Percentiles rank a stretch among this genome's conserved stretches.
phyloP scores from a whole-genome alignment of 2,113 vertebrate genomes.

The Catharus fuscescens region DNA sequence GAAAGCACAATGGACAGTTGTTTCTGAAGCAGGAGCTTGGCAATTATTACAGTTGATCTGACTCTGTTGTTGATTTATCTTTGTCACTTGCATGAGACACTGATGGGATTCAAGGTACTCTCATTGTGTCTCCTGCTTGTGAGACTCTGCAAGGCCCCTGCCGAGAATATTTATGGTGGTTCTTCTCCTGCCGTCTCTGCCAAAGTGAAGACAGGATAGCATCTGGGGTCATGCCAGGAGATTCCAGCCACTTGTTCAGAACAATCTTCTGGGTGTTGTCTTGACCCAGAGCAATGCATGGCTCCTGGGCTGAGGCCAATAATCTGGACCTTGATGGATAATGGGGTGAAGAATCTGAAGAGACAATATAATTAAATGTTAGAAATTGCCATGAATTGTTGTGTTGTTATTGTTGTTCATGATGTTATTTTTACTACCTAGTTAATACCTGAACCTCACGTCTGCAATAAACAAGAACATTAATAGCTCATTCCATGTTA shows the following conservation, averaged over 20 bases:
- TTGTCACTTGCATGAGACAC: background rate
- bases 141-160: background rate
- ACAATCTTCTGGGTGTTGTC: background rate
- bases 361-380: background rate
- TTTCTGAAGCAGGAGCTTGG: background rate
- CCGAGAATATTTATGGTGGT: background rate
- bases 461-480: background rate
- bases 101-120: background rate
- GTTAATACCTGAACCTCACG: background rate
- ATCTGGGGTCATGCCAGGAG: background rate
- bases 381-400: background rate
- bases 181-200: background rate
- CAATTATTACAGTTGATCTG: background rate
- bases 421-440: background rate
- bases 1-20: fast-evolving
- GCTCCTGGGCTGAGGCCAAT: background rate
- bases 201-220: background rate
- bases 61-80: background rate
- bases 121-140: background rate
- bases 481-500: background rate
- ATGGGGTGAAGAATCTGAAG: background rate
- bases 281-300: background rate
- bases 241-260: background rate
- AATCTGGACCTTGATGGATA: background rate
- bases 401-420: background rate